These are phyloP conservation scores for Cyclophora punctaria DNA, from an alignment of 2,888 invertebrate species.

Conservation along the genomic window DNA sequence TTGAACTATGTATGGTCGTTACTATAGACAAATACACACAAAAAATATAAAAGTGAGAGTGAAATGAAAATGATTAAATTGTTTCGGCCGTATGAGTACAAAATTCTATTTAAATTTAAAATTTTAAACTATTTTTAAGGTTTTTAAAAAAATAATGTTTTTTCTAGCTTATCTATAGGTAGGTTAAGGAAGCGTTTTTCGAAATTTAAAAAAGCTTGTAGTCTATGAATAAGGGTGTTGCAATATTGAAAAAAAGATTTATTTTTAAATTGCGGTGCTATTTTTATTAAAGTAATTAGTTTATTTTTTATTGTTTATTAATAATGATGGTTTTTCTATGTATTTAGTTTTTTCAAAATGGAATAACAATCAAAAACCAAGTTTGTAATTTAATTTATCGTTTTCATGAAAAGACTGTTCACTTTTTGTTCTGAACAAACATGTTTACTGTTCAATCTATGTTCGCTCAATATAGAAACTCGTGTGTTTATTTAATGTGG, in stretches of 20 bases:
- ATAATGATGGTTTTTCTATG: conserved; percentile 7
- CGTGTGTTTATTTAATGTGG: conserved; percentile 2
- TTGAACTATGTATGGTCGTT: not conserved
- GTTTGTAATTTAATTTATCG: too few relatives aligned
- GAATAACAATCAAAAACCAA: too few relatives aligned
- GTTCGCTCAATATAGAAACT: not conserved
- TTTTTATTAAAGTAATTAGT: conserved; percentile 11
- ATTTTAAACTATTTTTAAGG: conserved; percentile 17
- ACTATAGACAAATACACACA: conserved; percentile 4
- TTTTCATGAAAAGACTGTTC: too few relatives aligned
- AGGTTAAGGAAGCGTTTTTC: conserved; percentile 12
- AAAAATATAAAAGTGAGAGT: conserved; percentile 1
- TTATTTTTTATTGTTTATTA: conserved; percentile 13
- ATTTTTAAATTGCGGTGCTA: conserved; percentile 28
- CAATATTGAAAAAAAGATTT: conserved; percentile 27
- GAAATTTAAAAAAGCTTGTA: conserved; percentile 13
- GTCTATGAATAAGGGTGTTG: conserved; percentile 29
- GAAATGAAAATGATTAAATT: conserved; percentile 8
- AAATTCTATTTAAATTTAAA: conserved; percentile 47
- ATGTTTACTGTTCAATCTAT: conserved; percentile 12
- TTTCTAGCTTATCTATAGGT: not conserved
- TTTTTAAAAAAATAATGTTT: conserved; percentile 14
- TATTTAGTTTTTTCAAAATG: conserved; percentile 11
- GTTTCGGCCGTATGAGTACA: conserved; percentile 65
- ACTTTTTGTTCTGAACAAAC: not conserved